Percentiles rank a stretch among this genome's conserved stretches.
phyloP scores from a whole-genome alignment of 1,140 invertebrate genomes.

The Episyrphus balteatus region DNA sequence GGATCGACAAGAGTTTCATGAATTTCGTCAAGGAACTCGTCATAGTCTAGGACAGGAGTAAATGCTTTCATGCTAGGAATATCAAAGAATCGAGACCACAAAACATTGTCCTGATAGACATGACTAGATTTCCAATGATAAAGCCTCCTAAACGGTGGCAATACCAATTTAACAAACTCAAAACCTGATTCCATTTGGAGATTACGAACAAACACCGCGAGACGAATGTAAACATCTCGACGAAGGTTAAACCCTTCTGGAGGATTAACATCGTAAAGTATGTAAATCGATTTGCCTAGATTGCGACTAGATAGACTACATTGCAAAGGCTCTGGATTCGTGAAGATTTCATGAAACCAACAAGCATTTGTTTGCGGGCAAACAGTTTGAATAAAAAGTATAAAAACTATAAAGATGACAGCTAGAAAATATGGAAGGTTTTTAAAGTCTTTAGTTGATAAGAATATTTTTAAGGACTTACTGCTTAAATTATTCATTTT shows the following conservation, averaged over 20 bases:
- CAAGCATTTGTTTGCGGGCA: no score
- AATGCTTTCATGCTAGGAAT: slow-evolving; percentile 63
- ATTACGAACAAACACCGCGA: slow-evolving; percentile 68
- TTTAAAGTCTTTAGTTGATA: no score
- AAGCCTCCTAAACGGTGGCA: slow-evolving; percentile 83
- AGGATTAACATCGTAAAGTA: slow-evolving; percentile 83
- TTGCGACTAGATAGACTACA: no score
- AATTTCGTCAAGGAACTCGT: slow-evolving; percentile 54
- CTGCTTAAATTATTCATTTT: no score
- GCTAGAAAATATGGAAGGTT: no score
- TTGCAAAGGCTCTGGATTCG: no score
- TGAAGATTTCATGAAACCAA: no score
- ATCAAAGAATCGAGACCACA: slow-evolving; percentile 83
- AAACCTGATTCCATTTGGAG: slow-evolving; percentile 43
- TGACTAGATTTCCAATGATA: slow-evolving; percentile 77
- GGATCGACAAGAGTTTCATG: slow-evolving; percentile 23
- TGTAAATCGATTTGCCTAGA: slow-evolving; percentile 12
- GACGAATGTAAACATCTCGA: slow-evolving; percentile 87
- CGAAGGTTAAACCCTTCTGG: slow-evolving; percentile 95
- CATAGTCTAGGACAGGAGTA: slow-evolving; percentile 79
- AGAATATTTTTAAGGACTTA: no score
- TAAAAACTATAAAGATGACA: no score
- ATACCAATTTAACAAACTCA: slow-evolving; percentile 50
- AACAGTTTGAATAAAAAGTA: no score
- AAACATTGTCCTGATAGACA: slow-evolving; percentile 27